Evolutionary conservation across 1,140 invertebrate species (phyloP).

Genomic region (Apis dorsata): DNA sequence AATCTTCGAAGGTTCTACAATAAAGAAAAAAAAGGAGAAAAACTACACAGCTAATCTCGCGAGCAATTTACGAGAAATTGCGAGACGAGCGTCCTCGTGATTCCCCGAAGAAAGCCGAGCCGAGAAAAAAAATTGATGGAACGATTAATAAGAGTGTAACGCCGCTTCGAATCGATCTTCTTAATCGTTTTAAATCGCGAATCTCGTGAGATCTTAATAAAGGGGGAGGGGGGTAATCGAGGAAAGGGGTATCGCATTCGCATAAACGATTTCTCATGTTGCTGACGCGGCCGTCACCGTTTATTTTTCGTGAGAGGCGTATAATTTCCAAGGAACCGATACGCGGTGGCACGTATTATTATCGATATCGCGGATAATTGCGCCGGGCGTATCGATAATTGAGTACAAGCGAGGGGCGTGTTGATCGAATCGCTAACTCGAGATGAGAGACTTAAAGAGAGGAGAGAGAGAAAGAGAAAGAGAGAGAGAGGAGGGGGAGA

Average conservation of each 20-base stretch:
- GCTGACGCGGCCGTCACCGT: slow-evolving; percentile 23
- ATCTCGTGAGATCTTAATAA: slow-evolving; percentile 28
- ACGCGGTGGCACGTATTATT: slow-evolving; percentile 52
- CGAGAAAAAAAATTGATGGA: neutral
- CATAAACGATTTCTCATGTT: slow-evolving; percentile 33
- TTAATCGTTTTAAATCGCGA: neutral
- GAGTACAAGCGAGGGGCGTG: slow-evolving; percentile 63
- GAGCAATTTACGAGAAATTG: too few species aligned
- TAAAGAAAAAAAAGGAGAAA: too few species aligned
- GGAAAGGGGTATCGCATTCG: slow-evolving; percentile 8
- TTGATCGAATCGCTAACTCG: slow-evolving; percentile 50
- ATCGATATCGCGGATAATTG: slow-evolving; percentile 59
- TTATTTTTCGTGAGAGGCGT: slow-evolving; percentile 48
- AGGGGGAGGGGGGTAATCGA: neutral
- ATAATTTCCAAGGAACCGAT: slow-evolving; percentile 58
- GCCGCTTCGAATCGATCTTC: neutral
- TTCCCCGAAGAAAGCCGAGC: too few species aligned
- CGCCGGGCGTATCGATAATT: slow-evolving; percentile 60
- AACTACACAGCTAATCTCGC: too few species aligned
- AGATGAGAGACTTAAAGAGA: neutral
- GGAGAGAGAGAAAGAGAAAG: neutral
- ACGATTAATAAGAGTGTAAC: neutral
- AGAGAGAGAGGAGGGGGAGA: neutral
- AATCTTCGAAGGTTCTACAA: too few species aligned
- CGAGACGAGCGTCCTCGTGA: too few species aligned